phyloP scores from a whole-genome alignment of 2,113 vertebrate genomes.

The Rhipidura dahli region DNA sequence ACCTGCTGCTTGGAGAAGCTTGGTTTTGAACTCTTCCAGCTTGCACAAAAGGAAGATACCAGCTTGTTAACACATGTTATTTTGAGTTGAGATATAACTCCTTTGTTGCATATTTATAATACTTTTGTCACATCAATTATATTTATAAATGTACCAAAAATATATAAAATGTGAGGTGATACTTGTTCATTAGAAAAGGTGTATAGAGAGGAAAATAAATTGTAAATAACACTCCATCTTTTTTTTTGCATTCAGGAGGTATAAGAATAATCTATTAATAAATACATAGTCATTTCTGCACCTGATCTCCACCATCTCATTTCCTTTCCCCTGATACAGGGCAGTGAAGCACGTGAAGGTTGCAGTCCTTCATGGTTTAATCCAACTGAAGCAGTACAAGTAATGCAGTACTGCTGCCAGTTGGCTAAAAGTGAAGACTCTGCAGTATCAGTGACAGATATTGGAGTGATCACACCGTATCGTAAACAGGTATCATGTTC shows the following conservation, averaged over 20 bases:
- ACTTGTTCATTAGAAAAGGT: neutral
- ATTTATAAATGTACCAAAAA: neutral
- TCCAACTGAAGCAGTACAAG: slow-evolving; percentile 88
- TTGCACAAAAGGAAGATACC: neutral
- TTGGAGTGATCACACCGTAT: slow-evolving; percentile 91
- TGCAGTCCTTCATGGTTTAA: slow-evolving; percentile 93
- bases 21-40: neutral
- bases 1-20: neutral
- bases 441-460: slow-evolving; percentile 74
- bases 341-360: slow-evolving; percentile 87
- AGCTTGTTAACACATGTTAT: neutral
- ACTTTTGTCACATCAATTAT: neutral
- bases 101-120: neutral
- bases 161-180: neutral
- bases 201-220: neutral
- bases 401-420: slow-evolving; percentile 90
- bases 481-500: slow-evolving; percentile 83
- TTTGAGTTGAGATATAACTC: neutral
- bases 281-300: neutral
- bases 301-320: neutral
- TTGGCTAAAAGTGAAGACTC: slow-evolving; percentile 79
- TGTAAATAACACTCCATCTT: neutral
- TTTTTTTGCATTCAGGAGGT: neutral
- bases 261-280: neutral
- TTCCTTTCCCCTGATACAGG: slow-evolving; percentile 66